Conservation (phyloP, 1,140 invertebrate species). For the Drosophila repleta region DNA sequence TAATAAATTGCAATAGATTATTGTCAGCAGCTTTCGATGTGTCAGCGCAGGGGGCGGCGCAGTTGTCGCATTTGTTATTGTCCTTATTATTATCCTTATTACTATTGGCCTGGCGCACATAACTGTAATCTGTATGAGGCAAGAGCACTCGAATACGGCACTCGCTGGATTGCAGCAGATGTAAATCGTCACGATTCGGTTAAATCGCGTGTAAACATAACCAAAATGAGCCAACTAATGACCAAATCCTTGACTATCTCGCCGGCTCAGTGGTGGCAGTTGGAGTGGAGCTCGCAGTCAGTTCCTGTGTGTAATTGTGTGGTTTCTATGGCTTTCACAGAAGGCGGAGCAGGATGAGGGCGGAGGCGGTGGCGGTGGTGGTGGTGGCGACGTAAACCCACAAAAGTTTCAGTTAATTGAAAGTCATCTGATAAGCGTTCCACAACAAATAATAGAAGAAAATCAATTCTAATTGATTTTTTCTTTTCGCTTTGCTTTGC, state of each 20-base stretch:
- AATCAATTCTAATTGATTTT: slow-evolving; percentile 19
- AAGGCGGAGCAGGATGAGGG: no score
- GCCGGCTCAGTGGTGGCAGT: background rate
- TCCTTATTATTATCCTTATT: slow-evolving; percentile 8
- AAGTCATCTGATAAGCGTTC: slow-evolving; percentile 17
- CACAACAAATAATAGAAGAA: slow-evolving; percentile 9
- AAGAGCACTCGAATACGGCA: slow-evolving; percentile 30
- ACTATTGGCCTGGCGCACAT: slow-evolving; percentile 8
- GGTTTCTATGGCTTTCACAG: slow-evolving; percentile 44
- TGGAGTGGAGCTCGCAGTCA: slow-evolving; percentile 5
- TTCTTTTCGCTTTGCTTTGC: background rate
- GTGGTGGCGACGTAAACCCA: background rate
- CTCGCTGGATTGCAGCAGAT: slow-evolving; percentile 60
- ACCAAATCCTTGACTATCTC: slow-evolving; percentile 29
- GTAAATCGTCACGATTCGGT: slow-evolving; percentile 65
- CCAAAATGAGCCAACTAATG: slow-evolving; percentile 46
- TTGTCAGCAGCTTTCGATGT: slow-evolving; percentile 64
- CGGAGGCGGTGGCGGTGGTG: no score
- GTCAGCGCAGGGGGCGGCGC: slow-evolving; percentile 24
- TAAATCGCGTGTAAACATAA: slow-evolving; percentile 55
- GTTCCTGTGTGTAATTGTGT: background rate
- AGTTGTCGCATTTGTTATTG: slow-evolving; percentile 72
- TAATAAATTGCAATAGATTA: slow-evolving; percentile 79
- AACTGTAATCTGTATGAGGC: slow-evolving; percentile 57
- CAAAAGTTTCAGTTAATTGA: slow-evolving; percentile 45